Conservation (phyloP, 2,888 invertebrate species). For the Xestia ashworthii region DNA sequence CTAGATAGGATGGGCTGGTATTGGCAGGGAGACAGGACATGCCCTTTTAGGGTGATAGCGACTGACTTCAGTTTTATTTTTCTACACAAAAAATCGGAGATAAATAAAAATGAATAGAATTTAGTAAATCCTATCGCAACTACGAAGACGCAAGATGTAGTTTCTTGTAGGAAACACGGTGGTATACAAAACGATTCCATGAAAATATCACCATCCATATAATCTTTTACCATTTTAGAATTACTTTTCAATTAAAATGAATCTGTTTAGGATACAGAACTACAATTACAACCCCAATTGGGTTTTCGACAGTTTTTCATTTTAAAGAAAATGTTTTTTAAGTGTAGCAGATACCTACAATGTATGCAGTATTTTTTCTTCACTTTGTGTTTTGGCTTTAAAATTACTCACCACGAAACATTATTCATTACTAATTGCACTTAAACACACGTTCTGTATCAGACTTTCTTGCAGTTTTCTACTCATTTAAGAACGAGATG, state of each 20-base stretch:
- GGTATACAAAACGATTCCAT: not conserved
- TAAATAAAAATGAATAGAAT: not conserved
- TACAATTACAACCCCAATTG: not conserved
- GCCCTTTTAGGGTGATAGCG: not conserved
- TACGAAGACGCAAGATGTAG: not conserved
- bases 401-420: not conserved
- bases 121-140: not conserved
- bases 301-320: not conserved
- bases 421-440: too few species aligned
- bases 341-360: not conserved
- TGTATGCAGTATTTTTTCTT: not conserved
- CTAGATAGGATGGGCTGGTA: slow-evolving; percentile 66
- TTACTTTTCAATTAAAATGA: not conserved
- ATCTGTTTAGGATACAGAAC: not conserved
- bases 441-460: not conserved
- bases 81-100: too few species aligned
- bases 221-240: not conserved
- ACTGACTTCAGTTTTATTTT: too few species aligned
- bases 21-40: slow-evolving; percentile 8
- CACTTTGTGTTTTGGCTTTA: not conserved
- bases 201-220: not conserved
- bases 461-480: not conserved
- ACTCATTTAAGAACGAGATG: not conserved
- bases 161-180: not conserved
- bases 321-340: not conserved